Evolutionary conservation across 2,888 invertebrate species (phyloP).

Genomic region (Beris chalybata): DNA sequence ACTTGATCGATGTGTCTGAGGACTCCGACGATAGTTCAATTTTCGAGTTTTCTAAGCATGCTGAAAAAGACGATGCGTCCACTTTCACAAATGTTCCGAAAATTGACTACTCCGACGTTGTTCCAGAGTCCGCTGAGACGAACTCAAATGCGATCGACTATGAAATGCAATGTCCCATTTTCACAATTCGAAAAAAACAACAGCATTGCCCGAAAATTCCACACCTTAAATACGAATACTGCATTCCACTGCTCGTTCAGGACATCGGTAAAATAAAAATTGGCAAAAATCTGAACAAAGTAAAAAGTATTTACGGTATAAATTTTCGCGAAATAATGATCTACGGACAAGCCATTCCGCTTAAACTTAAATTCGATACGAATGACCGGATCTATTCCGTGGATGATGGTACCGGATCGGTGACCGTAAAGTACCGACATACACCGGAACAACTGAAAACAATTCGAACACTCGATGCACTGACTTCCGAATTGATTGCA

Average conservation of each 20-base stretch:
- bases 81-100: no score
- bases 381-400: constrained; percentile 30
- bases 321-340: constrained; percentile 29
- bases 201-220: no score
- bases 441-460: neutral
- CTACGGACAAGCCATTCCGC: constrained; percentile 31
- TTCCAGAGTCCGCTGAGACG: no score
- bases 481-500: neutral
- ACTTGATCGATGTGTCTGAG: no score
- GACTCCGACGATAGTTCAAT: no score
- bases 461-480: neutral
- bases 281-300: neutral
- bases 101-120: no score
- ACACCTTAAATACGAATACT: no score
- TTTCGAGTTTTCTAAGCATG: no score
- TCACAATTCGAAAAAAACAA: no score
- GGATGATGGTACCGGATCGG: constrained; percentile 39
- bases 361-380: constrained; percentile 2
- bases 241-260: constrained; percentile 36
- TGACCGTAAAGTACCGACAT: constrained; percentile 30
- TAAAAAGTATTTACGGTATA: constrained; percentile 33
- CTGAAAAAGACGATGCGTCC: no score
- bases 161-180: no score
- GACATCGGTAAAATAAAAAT: constrained; percentile 34
- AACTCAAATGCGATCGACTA: no score